These are phyloP conservation scores for Suillia variegata DNA, from an alignment of 2,888 invertebrate genomes.

Conservation along the genomic window DNA sequence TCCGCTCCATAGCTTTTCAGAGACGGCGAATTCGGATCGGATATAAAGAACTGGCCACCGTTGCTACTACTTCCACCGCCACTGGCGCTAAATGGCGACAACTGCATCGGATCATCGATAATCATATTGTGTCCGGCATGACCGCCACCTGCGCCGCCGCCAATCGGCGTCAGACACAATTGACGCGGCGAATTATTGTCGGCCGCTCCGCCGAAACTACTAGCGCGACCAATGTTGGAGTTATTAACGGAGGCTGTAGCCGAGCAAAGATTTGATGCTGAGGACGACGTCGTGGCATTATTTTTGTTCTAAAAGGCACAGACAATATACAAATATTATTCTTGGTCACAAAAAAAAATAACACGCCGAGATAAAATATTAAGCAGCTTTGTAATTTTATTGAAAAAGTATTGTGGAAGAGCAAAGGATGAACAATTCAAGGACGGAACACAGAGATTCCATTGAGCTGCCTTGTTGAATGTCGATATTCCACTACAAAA, in stretches of 20 bases:
- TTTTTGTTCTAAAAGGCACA: not conserved
- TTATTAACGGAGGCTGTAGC: not conserved
- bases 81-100: constrained; percentile 39
- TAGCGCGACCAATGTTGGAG: constrained; percentile 25
- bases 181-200: constrained; percentile 25
- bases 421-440: too few species aligned
- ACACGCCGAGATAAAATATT: too few species aligned
- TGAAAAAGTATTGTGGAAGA: too few species aligned
- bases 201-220: constrained; percentile 26
- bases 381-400: too few species aligned
- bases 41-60: constrained; percentile 12
- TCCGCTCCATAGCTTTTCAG: constrained; percentile 29
- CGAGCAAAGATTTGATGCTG: constrained; percentile 38
- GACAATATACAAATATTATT: too few species aligned
- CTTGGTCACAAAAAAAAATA: too few species aligned
- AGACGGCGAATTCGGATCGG: constrained; percentile 26
- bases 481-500: too few species aligned
- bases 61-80: constrained; percentile 22
- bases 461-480: too few species aligned
- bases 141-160: constrained; percentile 15
- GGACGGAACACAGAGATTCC: too few species aligned
- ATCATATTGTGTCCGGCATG: too few species aligned
- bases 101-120: constrained; percentile 43
- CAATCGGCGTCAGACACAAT: constrained; percentile 23
- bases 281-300: constrained; percentile 28